Conservation (phyloP, 2,797 vertebrate genomes). For the Graptemys geographica region DNA sequence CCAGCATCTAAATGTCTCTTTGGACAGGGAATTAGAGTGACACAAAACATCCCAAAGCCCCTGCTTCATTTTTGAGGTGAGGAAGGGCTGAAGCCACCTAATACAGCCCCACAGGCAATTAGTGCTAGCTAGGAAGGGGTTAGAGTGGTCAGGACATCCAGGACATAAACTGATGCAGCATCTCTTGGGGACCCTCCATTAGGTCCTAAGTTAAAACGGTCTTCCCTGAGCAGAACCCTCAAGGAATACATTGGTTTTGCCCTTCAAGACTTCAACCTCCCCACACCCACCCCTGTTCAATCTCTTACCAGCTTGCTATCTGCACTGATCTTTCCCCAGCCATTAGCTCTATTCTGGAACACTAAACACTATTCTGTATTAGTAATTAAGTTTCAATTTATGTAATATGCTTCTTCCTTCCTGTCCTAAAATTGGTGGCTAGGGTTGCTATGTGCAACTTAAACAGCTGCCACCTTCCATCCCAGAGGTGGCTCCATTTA, state of each 20-base stretch:
- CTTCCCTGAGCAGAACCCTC: neutral
- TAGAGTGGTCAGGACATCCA: neutral
- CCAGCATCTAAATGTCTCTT: neutral
- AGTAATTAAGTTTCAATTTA: neutral
- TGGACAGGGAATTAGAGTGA: neutral
- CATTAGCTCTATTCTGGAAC: neutral
- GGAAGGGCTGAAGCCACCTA: neutral
- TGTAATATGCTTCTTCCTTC: neutral
- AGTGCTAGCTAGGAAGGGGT: neutral
- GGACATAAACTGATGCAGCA: neutral
- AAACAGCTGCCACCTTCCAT: neutral
- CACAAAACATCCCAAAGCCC: neutral
- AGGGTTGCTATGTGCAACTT: neutral
- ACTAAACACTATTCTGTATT: neutral
- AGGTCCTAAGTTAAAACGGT: neutral
- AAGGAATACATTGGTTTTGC: neutral
- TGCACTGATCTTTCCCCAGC: neutral
- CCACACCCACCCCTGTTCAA: neutral
- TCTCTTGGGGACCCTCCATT: neutral
- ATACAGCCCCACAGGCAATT: neutral
- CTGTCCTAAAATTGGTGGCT: neutral
- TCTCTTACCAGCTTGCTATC: neutral
- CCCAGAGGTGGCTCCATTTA: neutral
- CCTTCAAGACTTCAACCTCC: neutral
- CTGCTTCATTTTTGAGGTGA: neutral